Base-by-base conservation (phyloP, 2,888 invertebrate genomes). In the Habrosyne pyritoides region DNA sequence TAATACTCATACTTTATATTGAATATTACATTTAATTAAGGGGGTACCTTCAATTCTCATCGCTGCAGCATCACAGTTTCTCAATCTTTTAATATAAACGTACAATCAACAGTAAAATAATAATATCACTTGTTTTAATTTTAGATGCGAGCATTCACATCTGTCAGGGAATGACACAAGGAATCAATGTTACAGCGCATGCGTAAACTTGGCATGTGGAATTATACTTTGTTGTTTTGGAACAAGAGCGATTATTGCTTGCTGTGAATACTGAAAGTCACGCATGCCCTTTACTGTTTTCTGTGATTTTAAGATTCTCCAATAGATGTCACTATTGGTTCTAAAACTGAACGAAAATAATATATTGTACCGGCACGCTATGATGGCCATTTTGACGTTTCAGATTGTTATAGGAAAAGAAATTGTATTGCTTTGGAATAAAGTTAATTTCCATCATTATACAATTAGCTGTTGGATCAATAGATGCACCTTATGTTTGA, bases 161-260 rank as follows among this genome's bases (percentile, higher is more conserved):
- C 78, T 82, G 83, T 83, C 84, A 84, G 63, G 67, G 65, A 59
- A 64, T 80, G 83, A 79, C 81, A 81, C 63, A 62, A 75, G 71
- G 83, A 88, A 90, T 91, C 90, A 77, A 89, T 90, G 73, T 68
- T 65, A 83, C 64, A 66, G 83, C 91, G 91, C 91, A 89, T 46
- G 91, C 89, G 91, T 81, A 61, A 63, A 61, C 3, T 4, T 1
- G 22, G 5, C 63, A 60, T n/a, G 1, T 48, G 0, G 77, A 68
- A 64, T 57, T 58, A 0, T 10, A 55, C 63, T 56, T 68, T 81
- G 77, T 42, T 0, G 0, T 0, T 0, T 0, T 0, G 0, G 0
- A 0, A 2, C 47, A 70, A 64, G 59, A 57, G 62, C 53, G 26
- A 57, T 47, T 63, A 64, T 72, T 53, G 55, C 52, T 49, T 65